Evolutionary conservation across 1,140 invertebrate species (phyloP).

Genomic region (Telenomus remus): DNA sequence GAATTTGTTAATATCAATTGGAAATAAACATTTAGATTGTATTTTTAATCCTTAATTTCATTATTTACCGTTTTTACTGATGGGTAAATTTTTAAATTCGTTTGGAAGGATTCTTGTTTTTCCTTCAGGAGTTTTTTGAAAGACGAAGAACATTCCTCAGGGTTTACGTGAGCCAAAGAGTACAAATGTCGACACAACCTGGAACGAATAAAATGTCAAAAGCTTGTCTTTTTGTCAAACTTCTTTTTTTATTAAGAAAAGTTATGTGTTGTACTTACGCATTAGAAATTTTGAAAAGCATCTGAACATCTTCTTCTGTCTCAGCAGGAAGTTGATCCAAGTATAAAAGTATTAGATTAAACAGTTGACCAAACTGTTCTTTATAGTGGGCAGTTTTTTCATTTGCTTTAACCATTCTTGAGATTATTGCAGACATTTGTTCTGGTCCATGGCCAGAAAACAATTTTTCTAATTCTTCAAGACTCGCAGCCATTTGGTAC

Average conservation of each 20-base stretch:
- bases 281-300: constrained; percentile 79
- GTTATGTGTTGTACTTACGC: constrained; percentile 59
- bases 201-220: constrained; percentile 47
- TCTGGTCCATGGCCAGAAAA: constrained; percentile 78
- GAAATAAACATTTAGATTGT: too few species aligned
- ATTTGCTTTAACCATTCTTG: constrained; percentile 90
- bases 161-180: constrained; percentile 83
- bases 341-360: constrained; percentile 79
- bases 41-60: too few species aligned
- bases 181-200: constrained; percentile 83
- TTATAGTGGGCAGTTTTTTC: constrained; percentile 88
- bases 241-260: too few species aligned
- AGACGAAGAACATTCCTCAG: constrained; percentile 79
- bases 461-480: constrained; percentile 81
- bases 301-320: constrained; percentile 72
- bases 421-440: constrained; percentile 83
- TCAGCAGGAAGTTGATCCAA: constrained; percentile 57
- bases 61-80: constrained; percentile 78
- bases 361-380: constrained; percentile 83
- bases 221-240: too few species aligned
- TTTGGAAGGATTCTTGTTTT: constrained; percentile 82
- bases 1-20: not conserved
- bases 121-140: constrained; percentile 83
- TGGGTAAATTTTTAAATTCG: constrained; percentile 80
- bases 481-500: constrained; percentile 81